phyloP scores from a whole-genome alignment of 2,888 invertebrate species.

The Dicycla oo region DNA sequence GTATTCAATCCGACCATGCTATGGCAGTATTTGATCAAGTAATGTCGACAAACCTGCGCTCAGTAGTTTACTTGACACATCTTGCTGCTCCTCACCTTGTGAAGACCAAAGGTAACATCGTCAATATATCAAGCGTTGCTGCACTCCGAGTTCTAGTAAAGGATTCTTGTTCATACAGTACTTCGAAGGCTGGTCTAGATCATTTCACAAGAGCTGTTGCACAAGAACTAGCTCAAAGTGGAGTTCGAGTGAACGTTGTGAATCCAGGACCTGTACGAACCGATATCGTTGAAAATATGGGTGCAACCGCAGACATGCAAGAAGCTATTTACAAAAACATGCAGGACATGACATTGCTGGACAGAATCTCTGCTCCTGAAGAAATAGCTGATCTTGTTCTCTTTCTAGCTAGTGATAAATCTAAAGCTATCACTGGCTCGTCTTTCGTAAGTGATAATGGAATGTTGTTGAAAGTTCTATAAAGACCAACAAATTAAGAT shows the following conservation, averaged over 20 bases:
- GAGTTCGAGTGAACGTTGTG: slow-evolving; percentile 22
- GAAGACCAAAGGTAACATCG: slow-evolving; percentile 79
- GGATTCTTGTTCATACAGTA: background rate
- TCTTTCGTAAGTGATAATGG: slow-evolving; percentile 55
- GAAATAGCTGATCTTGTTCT: slow-evolving; percentile 69
- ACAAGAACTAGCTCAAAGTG: slow-evolving; percentile 16
- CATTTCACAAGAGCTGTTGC: slow-evolving; percentile 21
- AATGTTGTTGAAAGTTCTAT: slow-evolving; percentile 8
- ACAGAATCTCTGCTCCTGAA: slow-evolving; percentile 54
- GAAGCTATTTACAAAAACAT: background rate
- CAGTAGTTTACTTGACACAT: slow-evolving; percentile 46
- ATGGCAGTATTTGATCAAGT: slow-evolving; percentile 19
- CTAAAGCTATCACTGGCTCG: slow-evolving; percentile 66
- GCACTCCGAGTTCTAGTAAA: background rate
- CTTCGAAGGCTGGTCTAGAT: slow-evolving; percentile 17
- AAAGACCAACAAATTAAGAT: background rate
- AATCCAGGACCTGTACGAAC: slow-evolving; percentile 2
- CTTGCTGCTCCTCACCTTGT: slow-evolving; percentile 61
- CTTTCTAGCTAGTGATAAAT: slow-evolving; percentile 68
- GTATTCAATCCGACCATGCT: background rate
- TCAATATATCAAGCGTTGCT: slow-evolving; percentile 18
- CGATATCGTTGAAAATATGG: background rate
- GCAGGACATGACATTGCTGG: slow-evolving; percentile 8
- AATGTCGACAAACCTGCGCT: slow-evolving; percentile 46
- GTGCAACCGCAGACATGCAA: background rate